These are phyloP conservation scores for Argynnis bischoffii DNA, from an alignment of 2,888 invertebrate genomes.

Conservation along the genomic window DNA sequence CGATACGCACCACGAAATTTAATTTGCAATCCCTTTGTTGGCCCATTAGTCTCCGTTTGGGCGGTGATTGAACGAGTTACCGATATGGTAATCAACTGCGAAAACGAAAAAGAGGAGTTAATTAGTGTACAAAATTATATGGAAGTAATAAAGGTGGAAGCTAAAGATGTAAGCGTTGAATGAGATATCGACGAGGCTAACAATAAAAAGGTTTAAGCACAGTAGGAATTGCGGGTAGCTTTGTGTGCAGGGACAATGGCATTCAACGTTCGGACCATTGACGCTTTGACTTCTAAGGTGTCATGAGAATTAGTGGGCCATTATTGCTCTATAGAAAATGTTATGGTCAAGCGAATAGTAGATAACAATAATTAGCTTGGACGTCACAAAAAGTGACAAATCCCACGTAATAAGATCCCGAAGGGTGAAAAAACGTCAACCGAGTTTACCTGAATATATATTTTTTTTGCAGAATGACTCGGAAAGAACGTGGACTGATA, in stretches of 20 bases:
- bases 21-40: conserved; percentile 68
- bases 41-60: conserved; percentile 48
- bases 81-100: conserved; percentile 52
- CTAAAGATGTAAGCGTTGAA: conserved; percentile 58
- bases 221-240: conserved; percentile 76
- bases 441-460: conserved; percentile 70
- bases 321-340: conserved; percentile 74
- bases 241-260: conserved; percentile 70
- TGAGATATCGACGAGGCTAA: conserved; percentile 70
- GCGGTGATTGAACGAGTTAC: conserved; percentile 53
- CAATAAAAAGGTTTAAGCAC: conserved; percentile 73
- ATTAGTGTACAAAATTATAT: conserved; percentile 48
- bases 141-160: conserved; percentile 51
- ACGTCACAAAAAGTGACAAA: conserved; percentile 80
- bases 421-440: conserved; percentile 63
- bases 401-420: conserved; percentile 79
- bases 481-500: conserved; percentile 67
- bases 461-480: conserved; percentile 73
- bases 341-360: conserved; percentile 76
- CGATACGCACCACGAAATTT: conserved; percentile 59
- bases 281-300: conserved; percentile 76
- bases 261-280: conserved; percentile 60
- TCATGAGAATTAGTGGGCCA: conserved; percentile 80
- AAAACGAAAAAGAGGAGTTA: conserved; percentile 47
- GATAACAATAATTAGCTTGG: conserved; percentile 82